Percentiles rank a stretch among this genome's conserved stretches.
Conservation (phyloP, 1,140 invertebrate species). For the Lordiphosa mommai region DNA sequence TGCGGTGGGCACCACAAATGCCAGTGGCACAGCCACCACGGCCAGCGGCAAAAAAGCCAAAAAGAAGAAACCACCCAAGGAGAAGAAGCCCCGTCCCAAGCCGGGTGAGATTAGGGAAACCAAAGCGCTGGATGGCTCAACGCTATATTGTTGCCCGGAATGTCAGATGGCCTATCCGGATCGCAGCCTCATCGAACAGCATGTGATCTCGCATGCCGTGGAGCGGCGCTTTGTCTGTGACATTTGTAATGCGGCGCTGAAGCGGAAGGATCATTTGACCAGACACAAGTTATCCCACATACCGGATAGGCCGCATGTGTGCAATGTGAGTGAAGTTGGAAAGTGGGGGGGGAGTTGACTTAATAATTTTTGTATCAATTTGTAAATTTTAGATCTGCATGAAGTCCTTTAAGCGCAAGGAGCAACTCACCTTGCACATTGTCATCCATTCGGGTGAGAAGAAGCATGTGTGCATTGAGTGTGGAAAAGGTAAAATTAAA, state of each 20-base stretch:
- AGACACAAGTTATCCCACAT: constrained; percentile 90
- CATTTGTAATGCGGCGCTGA: constrained; percentile 90
- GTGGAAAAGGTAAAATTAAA: constrained; percentile 85
- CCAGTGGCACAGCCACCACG: constrained; percentile 62
- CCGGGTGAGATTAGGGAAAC: constrained; percentile 91
- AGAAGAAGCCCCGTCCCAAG: constrained; percentile 86
- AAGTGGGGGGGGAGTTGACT: too few relatives aligned
- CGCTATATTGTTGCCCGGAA: constrained; percentile 91
- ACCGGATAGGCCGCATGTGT: constrained; percentile 89
- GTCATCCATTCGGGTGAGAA: constrained; percentile 93
- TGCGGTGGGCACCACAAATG: constrained; percentile 60
- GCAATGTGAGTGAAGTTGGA: constrained; percentile 81
- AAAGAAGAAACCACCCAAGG: constrained; percentile 87
- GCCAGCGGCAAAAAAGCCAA: constrained; percentile 88
- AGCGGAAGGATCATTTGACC: constrained; percentile 90
- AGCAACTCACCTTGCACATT: constrained; percentile 90
- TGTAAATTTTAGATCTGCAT: constrained; percentile 88
- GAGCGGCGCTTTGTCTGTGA: constrained; percentile 90
- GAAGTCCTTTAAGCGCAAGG: constrained; percentile 92
- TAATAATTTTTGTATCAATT: too few relatives aligned
- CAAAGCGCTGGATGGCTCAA: constrained; percentile 90
- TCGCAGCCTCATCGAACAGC: constrained; percentile 89
- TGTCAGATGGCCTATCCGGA: constrained; percentile 93
- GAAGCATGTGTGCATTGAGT: constrained; percentile 91
- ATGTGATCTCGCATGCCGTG: constrained; percentile 90